Percentiles rank a stretch among this genome's conserved stretches.
These are phyloP conservation scores for Sitophilus oryzae DNA, from an alignment of 1,140 invertebrate genomes.

Conservation along the genomic window DNA sequence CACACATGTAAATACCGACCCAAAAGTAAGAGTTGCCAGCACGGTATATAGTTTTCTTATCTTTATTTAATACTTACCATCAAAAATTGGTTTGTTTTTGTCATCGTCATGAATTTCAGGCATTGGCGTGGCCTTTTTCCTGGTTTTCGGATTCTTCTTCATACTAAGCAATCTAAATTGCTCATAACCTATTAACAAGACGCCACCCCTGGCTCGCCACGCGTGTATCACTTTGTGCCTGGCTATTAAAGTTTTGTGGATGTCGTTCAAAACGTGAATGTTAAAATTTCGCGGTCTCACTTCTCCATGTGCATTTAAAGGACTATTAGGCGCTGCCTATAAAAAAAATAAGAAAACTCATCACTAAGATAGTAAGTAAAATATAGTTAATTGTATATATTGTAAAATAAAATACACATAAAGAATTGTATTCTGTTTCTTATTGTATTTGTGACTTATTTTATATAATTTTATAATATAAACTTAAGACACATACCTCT, in stretches of 20 bases:
- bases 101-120: slow-evolving; percentile 61
- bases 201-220: slow-evolving; percentile 85
- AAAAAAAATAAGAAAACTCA: too few relatives aligned
- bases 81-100: slow-evolving; percentile 77
- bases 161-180: slow-evolving; percentile 84
- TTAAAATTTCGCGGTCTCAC: slow-evolving; percentile 74
- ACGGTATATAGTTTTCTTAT: too few relatives aligned
- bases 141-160: slow-evolving; percentile 61
- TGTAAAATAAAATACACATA: too few relatives aligned
- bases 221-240: slow-evolving; percentile 53
- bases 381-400: too few relatives aligned
- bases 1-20: too few relatives aligned
- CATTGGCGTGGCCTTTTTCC: slow-evolving; percentile 42
- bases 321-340: slow-evolving; percentile 35
- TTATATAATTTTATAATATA: too few relatives aligned
- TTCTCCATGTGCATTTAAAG: slow-evolving; percentile 53
- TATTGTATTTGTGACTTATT: too few relatives aligned
- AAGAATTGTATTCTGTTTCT: too few relatives aligned
- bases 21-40: too few relatives aligned
- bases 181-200: slow-evolving; percentile 96
- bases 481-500: slow-evolving; percentile 31
- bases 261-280: slow-evolving; percentile 88
- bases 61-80: slow-evolving; percentile 52
- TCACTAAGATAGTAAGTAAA: too few relatives aligned
- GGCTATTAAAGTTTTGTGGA: slow-evolving; percentile 83